Conservation (phyloP, 2,888 invertebrate genomes). For the Coelopa pilipes region DNA sequence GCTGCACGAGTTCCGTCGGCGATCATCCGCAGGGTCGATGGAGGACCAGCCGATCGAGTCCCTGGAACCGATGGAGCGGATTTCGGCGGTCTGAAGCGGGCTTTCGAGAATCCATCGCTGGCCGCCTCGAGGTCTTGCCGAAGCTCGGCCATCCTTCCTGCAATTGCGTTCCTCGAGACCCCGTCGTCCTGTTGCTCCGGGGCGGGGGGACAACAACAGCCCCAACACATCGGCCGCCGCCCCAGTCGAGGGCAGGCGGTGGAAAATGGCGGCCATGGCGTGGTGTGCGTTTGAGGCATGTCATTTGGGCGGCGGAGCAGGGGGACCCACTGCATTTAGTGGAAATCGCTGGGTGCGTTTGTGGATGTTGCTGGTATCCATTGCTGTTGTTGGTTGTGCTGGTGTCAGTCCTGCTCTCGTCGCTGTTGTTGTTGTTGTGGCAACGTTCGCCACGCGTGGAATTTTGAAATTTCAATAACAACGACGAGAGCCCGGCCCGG, state of each 20-base stretch:
- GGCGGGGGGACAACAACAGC: not conserved
- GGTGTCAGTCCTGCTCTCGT: not conserved
- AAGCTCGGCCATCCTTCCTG: not conserved
- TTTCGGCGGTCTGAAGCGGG: too few relatives aligned
- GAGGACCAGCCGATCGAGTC: too few relatives aligned
- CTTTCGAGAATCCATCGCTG: too few relatives aligned
- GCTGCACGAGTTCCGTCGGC: too few relatives aligned
- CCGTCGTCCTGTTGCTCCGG: not conserved
- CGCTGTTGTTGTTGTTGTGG: constrained; percentile 1
- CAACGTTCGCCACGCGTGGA: not conserved
- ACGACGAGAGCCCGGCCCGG: too few relatives aligned
- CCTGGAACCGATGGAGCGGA: too few relatives aligned
- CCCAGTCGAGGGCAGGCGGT: constrained; percentile 1
- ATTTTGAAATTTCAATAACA: constrained; percentile 21
- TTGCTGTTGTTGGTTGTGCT: not conserved
- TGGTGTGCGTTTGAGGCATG: constrained; percentile 11
- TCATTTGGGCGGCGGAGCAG: not conserved
- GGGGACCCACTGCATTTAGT: constrained; percentile 14
- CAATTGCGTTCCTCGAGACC: not conserved
- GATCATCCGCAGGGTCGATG: too few relatives aligned
- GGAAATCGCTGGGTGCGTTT: not conserved
- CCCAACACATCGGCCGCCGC: not conserved
- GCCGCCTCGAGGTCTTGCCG: too few relatives aligned
- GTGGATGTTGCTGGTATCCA: not conserved
- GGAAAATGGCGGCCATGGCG: constrained; percentile 7